Conservation (phyloP, 1,140 invertebrate genomes). For the Drosophila eugracilis region DNA sequence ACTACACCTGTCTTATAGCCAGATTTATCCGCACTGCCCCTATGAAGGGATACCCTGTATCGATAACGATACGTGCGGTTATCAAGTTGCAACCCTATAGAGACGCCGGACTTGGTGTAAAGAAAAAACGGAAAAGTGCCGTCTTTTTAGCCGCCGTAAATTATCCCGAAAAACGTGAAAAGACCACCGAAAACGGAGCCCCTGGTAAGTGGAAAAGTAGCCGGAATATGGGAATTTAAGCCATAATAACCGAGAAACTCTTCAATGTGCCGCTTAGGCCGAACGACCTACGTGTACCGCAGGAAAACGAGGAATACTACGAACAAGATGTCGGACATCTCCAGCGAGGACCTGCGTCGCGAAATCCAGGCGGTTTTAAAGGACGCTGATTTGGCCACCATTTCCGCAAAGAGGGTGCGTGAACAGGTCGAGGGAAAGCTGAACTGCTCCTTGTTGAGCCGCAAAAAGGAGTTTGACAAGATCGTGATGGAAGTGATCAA, state of each 20-base stretch:
- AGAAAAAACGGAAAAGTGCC: conserved; percentile 49
- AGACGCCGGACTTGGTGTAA: conserved; percentile 63
- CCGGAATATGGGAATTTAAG: not conserved
- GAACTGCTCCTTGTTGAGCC: conserved; percentile 89
- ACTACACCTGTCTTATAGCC: not conserved
- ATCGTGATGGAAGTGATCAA: conserved; percentile 89
- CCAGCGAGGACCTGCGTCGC: conserved; percentile 67
- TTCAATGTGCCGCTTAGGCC: conserved; percentile 8
- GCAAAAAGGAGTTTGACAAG: conserved; percentile 93
- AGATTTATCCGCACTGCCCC: not conserved
- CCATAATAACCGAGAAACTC: not conserved
- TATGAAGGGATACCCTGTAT: not conserved
- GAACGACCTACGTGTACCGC: conserved; percentile 31
- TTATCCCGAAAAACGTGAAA: conserved; percentile 35
- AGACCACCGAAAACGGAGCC: conserved; percentile 11
- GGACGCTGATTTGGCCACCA: conserved; percentile 92
- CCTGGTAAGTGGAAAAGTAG: conserved; percentile 12
- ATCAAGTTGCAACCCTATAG: conserved; percentile 55
- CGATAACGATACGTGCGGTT: conserved; percentile 9
- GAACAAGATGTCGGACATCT: conserved; percentile 82
- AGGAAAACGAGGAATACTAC: conserved; percentile 59
- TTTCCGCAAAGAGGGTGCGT: conserved; percentile 96
- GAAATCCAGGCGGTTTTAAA: conserved; percentile 89
- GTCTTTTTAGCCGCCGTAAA: conserved; percentile 15
- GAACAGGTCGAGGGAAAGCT: conserved; percentile 93